phyloP scores from a whole-genome alignment of 1,140 invertebrate genomes.

The Mactra quadrangularis region DNA sequence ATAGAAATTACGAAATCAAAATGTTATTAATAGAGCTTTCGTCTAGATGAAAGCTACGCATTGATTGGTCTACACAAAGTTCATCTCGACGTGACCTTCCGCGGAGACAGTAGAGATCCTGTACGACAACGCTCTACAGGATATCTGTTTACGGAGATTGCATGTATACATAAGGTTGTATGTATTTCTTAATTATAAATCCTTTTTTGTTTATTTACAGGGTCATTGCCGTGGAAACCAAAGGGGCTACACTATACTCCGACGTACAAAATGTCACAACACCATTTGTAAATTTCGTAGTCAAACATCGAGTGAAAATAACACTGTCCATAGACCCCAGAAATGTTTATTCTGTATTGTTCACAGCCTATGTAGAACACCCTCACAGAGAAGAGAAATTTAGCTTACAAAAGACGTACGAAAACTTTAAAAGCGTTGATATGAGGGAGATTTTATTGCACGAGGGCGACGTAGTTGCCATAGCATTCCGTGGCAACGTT shows the following conservation, averaged over 20 bases:
- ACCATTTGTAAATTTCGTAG: conserved; percentile 26
- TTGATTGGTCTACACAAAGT: too few relatives aligned
- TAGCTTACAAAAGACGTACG: conserved; percentile 1
- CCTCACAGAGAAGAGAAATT: conserved; percentile 16
- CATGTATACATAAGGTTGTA: too few relatives aligned
- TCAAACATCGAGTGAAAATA: conserved; percentile 26
- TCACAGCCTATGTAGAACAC: conserved; percentile 25
- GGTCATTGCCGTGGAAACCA: conserved; percentile 44
- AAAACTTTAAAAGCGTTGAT: background rate
- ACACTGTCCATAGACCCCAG: conserved; percentile 18
- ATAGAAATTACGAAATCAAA: too few relatives aligned
- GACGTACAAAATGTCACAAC: conserved; percentile 33
- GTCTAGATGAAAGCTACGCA: too few relatives aligned
- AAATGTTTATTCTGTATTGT: conserved; percentile 17
- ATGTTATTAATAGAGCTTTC: too few relatives aligned
- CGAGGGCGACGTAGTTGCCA: conserved; percentile 33
- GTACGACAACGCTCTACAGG: too few relatives aligned
- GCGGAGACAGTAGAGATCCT: too few relatives aligned
- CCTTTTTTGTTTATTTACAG: too few relatives aligned
- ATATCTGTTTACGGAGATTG: too few relatives aligned
- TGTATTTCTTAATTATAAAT: too few relatives aligned
- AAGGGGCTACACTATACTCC: conserved; percentile 30
- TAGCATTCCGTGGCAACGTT: conserved; percentile 53
- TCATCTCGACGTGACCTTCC: too few relatives aligned
- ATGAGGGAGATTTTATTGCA: background rate